A percentile compares a stretch with the other conserved stretches of the same genome.
These are phyloP conservation scores for Alloscopus bannaensis DNA, from an alignment of 2,888 invertebrate species.

Conservation along the genomic window DNA sequence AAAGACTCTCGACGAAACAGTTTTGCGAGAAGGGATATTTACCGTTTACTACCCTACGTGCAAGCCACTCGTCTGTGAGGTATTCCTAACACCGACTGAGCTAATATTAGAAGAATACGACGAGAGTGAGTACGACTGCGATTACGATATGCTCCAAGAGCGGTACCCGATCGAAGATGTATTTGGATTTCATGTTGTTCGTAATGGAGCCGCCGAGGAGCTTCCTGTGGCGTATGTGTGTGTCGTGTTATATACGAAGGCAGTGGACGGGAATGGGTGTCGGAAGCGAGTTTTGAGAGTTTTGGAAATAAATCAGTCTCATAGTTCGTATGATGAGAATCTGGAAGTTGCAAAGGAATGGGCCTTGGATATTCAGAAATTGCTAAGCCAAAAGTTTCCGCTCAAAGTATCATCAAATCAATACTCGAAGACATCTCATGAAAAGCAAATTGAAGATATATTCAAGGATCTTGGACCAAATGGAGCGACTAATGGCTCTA, in stretches of 20 bases:
- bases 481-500: not conserved
- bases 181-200: slow-evolving; percentile 41
- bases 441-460: slow-evolving; percentile 21
- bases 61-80: slow-evolving; percentile 19
- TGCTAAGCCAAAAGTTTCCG: not conserved
- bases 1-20: not conserved
- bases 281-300: slow-evolving; percentile 33
- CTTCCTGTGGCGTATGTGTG: slow-evolving; percentile 22
- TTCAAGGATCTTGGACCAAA: slow-evolving; percentile 1
- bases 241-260: slow-evolving; percentile 27
- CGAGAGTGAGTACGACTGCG: slow-evolving; percentile 12
- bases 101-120: slow-evolving; percentile 39
- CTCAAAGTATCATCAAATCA: too few species aligned
- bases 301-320: slow-evolving; percentile 39
- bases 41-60: slow-evolving; percentile 31
- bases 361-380: slow-evolving; percentile 14
- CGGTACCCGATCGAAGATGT: slow-evolving; percentile 43
- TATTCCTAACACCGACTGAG: slow-evolving; percentile 26
- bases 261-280: not conserved
- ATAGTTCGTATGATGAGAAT: slow-evolving; percentile 27
- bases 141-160: slow-evolving; percentile 31
- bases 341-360: slow-evolving; percentile 30
- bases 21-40: slow-evolving; percentile 27
- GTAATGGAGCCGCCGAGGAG: slow-evolving; percentile 16
- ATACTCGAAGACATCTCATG: too few species aligned